Evolutionary conservation across 2,888 invertebrate genomes (phyloP).

Genomic region (Megamerina dolium): DNA sequence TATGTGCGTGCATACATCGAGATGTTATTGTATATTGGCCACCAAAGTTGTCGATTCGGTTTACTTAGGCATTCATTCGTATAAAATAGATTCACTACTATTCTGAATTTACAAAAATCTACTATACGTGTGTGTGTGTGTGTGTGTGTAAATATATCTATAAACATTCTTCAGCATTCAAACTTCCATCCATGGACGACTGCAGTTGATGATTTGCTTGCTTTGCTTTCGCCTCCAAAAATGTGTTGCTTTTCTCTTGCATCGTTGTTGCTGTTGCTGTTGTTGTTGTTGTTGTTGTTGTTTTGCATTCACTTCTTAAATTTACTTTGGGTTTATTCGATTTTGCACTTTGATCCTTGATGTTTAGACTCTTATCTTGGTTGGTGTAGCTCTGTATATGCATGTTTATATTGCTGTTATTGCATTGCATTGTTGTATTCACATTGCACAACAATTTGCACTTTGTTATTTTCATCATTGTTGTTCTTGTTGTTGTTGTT

Average conservation of each 20-base stretch:
- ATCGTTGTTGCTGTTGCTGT: not conserved
- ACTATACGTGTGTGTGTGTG: too few relatives aligned
- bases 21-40: too few relatives aligned
- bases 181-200: too few relatives aligned
- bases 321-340: slow-evolving; percentile 9
- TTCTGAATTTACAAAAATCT: too few relatives aligned
- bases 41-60: too few relatives aligned
- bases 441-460: slow-evolving; percentile 11
- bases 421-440: not conserved
- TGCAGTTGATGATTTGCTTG: too few relatives aligned
- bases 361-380: not conserved
- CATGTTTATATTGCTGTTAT: slow-evolving; percentile 1
- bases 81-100: slow-evolving; percentile 39
- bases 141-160: too few relatives aligned
- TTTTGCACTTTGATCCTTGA: not conserved
- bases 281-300: not conserved
- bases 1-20: too few relatives aligned
- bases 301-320: not conserved
- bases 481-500: slow-evolving; percentile 1
- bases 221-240: not conserved
- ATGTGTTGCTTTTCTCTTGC: not conserved
- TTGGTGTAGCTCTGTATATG: not conserved
- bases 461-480: slow-evolving; percentile 16
- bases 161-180: too few relatives aligned
- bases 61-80: slow-evolving; percentile 33